Percentiles rank a stretch among this genome's conserved stretches.
phyloP scores from a whole-genome alignment of 2,888 invertebrate species.

The Pristionchus entomophagus region DNA sequence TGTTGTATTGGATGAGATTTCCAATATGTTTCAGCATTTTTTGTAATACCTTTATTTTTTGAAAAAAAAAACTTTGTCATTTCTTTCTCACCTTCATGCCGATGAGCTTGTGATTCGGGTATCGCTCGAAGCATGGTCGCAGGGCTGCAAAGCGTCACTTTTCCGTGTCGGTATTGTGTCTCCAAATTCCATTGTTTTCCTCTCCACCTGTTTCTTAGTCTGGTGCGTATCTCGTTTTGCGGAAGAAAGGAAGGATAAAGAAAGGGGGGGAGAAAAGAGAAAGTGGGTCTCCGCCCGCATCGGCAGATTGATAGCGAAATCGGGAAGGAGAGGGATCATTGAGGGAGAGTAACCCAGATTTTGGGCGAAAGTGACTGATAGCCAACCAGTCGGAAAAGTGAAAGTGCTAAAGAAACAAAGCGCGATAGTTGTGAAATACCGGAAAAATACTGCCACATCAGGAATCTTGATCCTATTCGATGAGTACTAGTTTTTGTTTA shows the following conservation, averaged over 20 bases:
- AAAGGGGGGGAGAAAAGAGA: neutral
- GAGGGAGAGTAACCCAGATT: slow-evolving; percentile 6
- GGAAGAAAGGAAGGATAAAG: neutral
- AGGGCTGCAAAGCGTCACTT: slow-evolving; percentile 60
- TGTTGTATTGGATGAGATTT: no score
- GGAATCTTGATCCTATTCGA: no score
- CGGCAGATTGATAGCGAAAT: slow-evolving; percentile 30
- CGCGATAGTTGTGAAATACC: neutral
- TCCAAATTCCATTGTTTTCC: neutral
- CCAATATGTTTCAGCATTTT: no score
- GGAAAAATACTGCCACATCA: no score
- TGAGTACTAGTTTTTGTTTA: no score
- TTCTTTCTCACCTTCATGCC: slow-evolving; percentile 39
- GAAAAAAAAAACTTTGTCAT: neutral
- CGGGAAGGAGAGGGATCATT: neutral
- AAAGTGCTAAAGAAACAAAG: neutral
- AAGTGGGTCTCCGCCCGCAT: slow-evolving; percentile 7
- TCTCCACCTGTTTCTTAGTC: neutral
- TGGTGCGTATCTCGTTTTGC: neutral
- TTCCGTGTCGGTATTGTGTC: neutral
- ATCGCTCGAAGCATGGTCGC: slow-evolving; percentile 74
- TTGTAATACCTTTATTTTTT: neutral
- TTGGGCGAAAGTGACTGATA: neutral
- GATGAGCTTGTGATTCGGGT: slow-evolving; percentile 66
- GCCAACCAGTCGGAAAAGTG: neutral